Percentiles rank a stretch among this genome's conserved stretches.
Evolutionary conservation across 2,797 vertebrate species (phyloP).

Genomic region (Sylvia borin): DNA sequence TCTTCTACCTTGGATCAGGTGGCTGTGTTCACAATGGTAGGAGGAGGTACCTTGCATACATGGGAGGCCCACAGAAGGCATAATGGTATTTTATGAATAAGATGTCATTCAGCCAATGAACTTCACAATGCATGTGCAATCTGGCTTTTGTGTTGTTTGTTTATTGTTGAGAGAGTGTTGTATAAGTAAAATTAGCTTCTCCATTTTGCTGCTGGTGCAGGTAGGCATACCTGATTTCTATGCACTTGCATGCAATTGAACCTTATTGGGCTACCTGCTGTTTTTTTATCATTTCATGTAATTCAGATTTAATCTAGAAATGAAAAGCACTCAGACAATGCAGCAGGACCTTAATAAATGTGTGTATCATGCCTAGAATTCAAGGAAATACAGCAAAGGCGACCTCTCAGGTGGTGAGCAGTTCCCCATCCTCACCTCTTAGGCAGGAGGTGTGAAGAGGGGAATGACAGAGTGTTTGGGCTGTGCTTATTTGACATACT

Average conservation of each 20-base stretch:
- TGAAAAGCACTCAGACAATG: neutral
- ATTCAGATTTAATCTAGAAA: constrained; percentile 6
- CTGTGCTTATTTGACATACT: neutral
- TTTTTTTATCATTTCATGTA: neutral
- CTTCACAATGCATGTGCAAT: neutral
- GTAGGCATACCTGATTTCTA: neutral
- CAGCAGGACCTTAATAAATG: neutral
- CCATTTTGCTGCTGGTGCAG: neutral
- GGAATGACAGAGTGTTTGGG: neutral
- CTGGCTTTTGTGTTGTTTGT: neutral
- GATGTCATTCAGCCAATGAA: neutral
- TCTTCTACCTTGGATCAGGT: neutral
- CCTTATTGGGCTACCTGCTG: neutral
- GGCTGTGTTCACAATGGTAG: fast-evolving
- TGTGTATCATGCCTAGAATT: neutral
- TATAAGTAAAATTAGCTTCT: neutral
- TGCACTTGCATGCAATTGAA: neutral
- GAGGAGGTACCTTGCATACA: neutral
- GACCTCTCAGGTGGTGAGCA: neutral
- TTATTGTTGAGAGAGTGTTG: neutral
- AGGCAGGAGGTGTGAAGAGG: neutral
- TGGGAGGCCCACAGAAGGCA: neutral
- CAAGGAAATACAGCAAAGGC: neutral
- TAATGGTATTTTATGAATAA: neutral
- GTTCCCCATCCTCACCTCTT: neutral